phyloP scores from a whole-genome alignment of 2,113 vertebrate genomes.

The Myiozetetes cayanensis region DNA sequence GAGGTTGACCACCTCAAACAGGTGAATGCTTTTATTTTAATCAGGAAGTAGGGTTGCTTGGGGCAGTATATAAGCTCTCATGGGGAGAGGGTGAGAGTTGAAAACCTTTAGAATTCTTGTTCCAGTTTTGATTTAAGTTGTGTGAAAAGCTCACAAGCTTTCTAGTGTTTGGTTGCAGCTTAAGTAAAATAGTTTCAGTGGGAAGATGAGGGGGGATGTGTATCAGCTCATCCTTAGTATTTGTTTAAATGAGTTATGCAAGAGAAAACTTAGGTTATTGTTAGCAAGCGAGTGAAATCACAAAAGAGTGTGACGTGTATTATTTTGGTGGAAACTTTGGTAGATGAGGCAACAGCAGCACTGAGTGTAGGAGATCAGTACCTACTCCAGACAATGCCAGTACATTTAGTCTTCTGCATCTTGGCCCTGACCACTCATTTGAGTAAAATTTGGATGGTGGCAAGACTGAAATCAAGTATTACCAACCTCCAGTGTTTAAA shows the following conservation, averaged over 20 bases:
- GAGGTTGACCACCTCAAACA: background rate
- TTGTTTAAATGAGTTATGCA: background rate
- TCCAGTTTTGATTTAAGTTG: background rate
- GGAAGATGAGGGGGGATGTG: background rate
- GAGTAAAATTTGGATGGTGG: background rate
- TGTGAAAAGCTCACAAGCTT: background rate
- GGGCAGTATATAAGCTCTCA: fast-evolving
- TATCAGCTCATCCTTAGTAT: background rate
- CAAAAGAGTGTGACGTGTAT: background rate
- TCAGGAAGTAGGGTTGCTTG: background rate
- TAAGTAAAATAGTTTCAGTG: slow-evolving; percentile 7
- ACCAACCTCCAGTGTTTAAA: background rate
- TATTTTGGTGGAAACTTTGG: background rate
- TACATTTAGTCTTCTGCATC: background rate
- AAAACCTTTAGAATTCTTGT: background rate
- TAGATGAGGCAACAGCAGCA: background rate
- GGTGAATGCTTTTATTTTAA: background rate
- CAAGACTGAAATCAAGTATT: background rate
- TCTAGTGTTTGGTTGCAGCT: background rate
- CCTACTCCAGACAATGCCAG: background rate
- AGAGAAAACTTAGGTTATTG: background rate
- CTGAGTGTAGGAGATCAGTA: background rate
- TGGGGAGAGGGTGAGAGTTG: background rate
- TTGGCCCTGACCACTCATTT: background rate
- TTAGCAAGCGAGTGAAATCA: background rate